Base-by-base conservation (phyloP, 2,888 invertebrate genomes). In the Athrips mouffetella region DNA sequence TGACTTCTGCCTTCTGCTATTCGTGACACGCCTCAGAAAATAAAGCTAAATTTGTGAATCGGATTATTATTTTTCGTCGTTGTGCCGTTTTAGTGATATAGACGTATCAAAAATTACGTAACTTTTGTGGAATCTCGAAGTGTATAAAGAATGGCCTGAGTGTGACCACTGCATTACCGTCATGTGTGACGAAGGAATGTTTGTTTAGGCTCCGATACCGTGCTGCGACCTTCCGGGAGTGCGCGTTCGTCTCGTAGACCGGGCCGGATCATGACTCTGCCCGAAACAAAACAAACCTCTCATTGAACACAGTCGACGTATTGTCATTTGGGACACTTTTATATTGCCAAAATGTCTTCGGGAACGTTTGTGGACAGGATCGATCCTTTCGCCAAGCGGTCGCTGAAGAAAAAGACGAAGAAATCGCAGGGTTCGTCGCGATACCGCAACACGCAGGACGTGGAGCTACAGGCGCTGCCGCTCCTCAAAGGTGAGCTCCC, bases 351-450 rank as follows among this genome's bases (percentile, higher is more conserved):
- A 80, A 92, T 91, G 93, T 89, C 89, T 88, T 93, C 95, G 90
- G 94, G 93, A 90, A 94, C 96, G 86, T 96, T 98, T 92, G 98
- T 98, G 90, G 98, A 99, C 92, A 96, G 98, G 90, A 98, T 99
- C 91, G 99, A 99, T 92, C 99, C 99, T 76, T 99, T 99, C 90
- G 96, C 97, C 71, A 99, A 98, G 91, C 93, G 98, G 85, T 98
- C 98, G 74, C 90, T 98, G 74, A 97, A 98, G 91, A 97, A 98
- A 91, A 98, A 99, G 90, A 96, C 97, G 79, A 98, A 97, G 91
- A 96, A 97, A 90, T 98, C 98, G 80, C 98, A 99, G 90, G 99
- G 99, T 73, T 98, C 98, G 71, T 99, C 99, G 61, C 93, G 99
- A 74, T 99, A 99, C 90, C 94, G 98, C 84, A 97, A 98, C 83